phyloP scores from a whole-genome alignment of 2,888 invertebrate genomes.

The Hecatera dysodea region DNA sequence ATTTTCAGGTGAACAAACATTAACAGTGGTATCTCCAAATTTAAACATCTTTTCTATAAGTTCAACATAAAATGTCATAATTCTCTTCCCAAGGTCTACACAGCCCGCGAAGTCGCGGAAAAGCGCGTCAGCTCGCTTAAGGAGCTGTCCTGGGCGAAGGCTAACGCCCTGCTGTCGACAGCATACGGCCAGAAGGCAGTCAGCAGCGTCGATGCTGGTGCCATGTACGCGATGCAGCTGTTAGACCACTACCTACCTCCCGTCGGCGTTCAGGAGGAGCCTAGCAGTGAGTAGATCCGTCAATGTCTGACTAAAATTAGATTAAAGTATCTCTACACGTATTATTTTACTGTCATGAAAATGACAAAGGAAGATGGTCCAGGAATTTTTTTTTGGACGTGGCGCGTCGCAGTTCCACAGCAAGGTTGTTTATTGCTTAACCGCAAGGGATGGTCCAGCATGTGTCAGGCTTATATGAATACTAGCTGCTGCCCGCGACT shows the following conservation, averaged over 20 bases:
- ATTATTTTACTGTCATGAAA: not conserved
- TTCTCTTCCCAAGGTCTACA: conserved; percentile 80
- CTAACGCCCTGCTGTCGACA: conserved; percentile 93
- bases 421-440: too few relatives aligned
- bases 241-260: conserved; percentile 94
- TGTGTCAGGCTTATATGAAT: too few relatives aligned
- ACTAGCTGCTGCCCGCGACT: too few relatives aligned
- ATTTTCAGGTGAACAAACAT: too few relatives aligned
- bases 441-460: too few relatives aligned
- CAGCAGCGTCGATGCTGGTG: conserved; percentile 92
- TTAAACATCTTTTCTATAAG: not conserved
- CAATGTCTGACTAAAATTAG: not conserved
- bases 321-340: not conserved
- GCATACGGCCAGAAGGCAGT: conserved; percentile 93
- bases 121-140: conserved; percentile 92
- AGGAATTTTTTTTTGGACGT: too few relatives aligned
- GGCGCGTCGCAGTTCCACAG: too few relatives aligned
- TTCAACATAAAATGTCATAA: conserved; percentile 1
- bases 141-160: conserved; percentile 93
- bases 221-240: conserved; percentile 93
- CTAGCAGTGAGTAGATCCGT: conserved; percentile 77
- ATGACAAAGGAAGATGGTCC: not conserved
- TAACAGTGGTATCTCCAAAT: too few relatives aligned
- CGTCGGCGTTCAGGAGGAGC: conserved; percentile 88
- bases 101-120: conserved; percentile 87